A percentile compares a stretch with the other conserved stretches of the same genome.
Conservation (phyloP, 1,140 invertebrate species). For the Saccostrea cuccullata region DNA sequence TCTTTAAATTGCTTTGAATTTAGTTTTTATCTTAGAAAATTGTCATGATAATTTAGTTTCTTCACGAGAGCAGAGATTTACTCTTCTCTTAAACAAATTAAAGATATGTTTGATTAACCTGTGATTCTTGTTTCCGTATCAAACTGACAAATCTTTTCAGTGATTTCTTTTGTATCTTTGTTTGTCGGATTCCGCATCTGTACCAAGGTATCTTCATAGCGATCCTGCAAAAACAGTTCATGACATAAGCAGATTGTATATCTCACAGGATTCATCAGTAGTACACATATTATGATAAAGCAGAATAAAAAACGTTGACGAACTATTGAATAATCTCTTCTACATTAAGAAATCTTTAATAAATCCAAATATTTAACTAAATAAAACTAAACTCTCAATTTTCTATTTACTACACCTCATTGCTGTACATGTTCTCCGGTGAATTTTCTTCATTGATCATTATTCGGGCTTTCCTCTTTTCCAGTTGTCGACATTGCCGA, state of each 20-base stretch:
- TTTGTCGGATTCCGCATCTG: neutral
- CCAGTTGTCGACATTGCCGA: neutral
- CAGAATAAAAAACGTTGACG: no score
- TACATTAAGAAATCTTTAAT: neutral
- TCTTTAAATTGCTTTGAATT: no score
- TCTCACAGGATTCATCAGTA: no score
- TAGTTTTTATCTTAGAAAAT: no score
- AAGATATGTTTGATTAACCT: neutral
- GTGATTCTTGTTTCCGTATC: constrained; percentile 11
- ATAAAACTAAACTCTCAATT: no score
- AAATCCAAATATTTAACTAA: neutral
- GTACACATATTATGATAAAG: no score
- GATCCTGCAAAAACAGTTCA: neutral
- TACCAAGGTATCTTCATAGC: neutral
- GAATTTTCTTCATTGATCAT: neutral
- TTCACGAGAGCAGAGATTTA: neutral
- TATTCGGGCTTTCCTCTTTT: neutral
- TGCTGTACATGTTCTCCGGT: neutral
- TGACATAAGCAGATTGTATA: neutral
- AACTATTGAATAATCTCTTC: neutral
- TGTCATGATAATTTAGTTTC: neutral
- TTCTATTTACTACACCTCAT: neutral
- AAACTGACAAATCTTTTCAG: neutral
- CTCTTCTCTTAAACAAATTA: neutral
- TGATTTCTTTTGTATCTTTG: neutral